Base-by-base conservation (phyloP, 2,888 invertebrate species). In the Erynnis tages region DNA sequence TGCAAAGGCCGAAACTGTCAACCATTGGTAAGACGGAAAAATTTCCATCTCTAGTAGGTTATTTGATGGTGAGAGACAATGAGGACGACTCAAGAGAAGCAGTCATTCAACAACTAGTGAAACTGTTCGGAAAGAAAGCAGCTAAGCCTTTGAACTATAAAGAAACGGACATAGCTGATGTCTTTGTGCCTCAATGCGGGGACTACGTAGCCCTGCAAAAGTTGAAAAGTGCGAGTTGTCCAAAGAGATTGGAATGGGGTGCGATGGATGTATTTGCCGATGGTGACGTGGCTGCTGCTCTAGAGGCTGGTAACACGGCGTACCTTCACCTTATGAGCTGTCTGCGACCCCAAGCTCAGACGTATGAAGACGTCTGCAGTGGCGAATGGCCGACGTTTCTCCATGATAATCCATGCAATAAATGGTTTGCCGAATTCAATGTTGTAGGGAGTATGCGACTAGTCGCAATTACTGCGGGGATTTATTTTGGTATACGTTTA, bases 221-320 rank as follows among this genome's bases (percentile, higher is more conserved):
- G 10, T 58, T 81, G 53, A 74, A 67, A 0, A 56, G 35, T 3
- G 61, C 60, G 17, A 59, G 63, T 2, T 69, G 63, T 19, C 63
- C 69, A 0, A 67, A 59, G 27, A 62, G 62, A 32, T 58, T 90
- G 19, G 86, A 85, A 56, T 90, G 89, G 89, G 79, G 80, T n/a
- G 76, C 88, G 2, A 54, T 90, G 21, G 90, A 90, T 49, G 56
- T 89, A 1, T 90, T 82, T 44, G 82, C 74, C 10, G 88, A 89
- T 0, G 89, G 90, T 0, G 90, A 90, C 44, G 66, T 88, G 1
- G 80, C 79, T 0, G 74, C 79, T 0, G 81, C 88, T 0, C 58
- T 90, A 21, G 82, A 88, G 60, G 89, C 89, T 8, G 90, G 89
- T 0, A 82, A 90, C 41, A 65, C 64, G 2, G 79, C 87, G 1